A percentile compares a stretch with the other conserved stretches of the same genome.
These are phyloP conservation scores for Drosophila obscura DNA, from an alignment of 1,140 invertebrate species.

Conservation along the genomic window DNA sequence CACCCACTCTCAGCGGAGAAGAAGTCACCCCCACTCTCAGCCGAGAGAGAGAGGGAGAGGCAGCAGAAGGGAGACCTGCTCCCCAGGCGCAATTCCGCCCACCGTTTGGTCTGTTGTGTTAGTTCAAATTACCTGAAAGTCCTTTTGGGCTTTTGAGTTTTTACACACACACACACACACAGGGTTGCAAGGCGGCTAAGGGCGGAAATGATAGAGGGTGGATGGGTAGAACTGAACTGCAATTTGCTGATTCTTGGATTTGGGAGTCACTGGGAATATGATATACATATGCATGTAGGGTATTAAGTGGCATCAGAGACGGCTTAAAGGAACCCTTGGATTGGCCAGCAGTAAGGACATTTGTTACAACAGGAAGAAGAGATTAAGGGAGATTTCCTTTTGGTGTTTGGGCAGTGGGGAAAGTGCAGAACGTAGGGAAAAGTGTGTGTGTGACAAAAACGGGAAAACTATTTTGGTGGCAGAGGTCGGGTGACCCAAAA, in stretches of 20 bases:
- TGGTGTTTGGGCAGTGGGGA: too few relatives aligned
- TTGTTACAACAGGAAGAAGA: not conserved
- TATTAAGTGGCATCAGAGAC: constrained; percentile 37
- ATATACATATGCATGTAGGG: constrained; percentile 24
- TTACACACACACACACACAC: constrained; percentile 15
- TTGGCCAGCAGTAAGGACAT: constrained; percentile 4
- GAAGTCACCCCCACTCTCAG: not conserved
- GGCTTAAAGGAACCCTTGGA: constrained; percentile 22
- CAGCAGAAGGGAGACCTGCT: constrained; percentile 6
- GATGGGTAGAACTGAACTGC: constrained; percentile 18
- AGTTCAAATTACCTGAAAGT: constrained; percentile 75
- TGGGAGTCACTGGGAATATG: constrained; percentile 24
- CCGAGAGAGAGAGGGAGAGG: not conserved
- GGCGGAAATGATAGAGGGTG: not conserved
- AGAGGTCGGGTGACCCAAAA: too few relatives aligned
- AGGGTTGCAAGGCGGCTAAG: constrained; percentile 5
- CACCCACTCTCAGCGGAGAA: constrained; percentile 34
- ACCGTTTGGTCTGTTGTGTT: constrained; percentile 48
- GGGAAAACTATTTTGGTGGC: too few relatives aligned
- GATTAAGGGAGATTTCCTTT: too few relatives aligned
- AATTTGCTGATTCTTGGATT: constrained; percentile 45
- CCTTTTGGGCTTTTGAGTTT: constrained; percentile 61
- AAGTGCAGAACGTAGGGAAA: too few relatives aligned
- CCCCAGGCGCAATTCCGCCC: constrained; percentile 37
- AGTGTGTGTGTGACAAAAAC: too few relatives aligned